Evolutionary conservation across 2,113 vertebrate genomes (phyloP).

Genomic region (Phylloscopus trochiloides): DNA sequence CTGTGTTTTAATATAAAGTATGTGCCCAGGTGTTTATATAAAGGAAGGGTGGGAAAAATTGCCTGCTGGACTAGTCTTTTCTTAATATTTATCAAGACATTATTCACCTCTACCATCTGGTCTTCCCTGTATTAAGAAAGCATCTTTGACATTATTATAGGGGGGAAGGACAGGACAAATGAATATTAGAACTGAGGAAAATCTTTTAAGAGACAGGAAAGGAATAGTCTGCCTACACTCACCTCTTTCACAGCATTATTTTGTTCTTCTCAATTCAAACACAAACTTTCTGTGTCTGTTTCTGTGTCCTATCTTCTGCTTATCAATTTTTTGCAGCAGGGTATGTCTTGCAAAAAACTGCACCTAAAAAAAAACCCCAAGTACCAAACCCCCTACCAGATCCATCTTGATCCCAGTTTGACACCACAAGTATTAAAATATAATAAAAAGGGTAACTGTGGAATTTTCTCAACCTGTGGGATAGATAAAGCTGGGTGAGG

Average conservation of each 20-base stretch:
- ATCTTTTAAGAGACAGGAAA: background rate
- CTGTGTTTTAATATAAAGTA: background rate
- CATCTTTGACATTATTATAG: background rate
- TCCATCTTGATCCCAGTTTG: background rate
- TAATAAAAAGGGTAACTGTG: background rate
- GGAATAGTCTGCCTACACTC: background rate
- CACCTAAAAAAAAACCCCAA: rapidly evolving
- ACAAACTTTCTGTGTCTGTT: background rate
- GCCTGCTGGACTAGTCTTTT: background rate
- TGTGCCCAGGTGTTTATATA: background rate
- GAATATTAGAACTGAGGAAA: background rate
- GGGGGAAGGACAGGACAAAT: background rate
- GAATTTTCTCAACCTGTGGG: background rate
- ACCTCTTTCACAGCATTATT: background rate
- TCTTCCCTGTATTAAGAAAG: background rate
- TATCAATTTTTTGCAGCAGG: background rate
- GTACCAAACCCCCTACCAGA: background rate
- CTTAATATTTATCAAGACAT: background rate
- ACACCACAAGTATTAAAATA: background rate
- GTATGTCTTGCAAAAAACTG: background rate
- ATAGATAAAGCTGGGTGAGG: background rate
- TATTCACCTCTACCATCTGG: background rate
- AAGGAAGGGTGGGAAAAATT: background rate
- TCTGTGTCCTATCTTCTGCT: background rate
- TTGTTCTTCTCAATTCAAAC: background rate